Evolutionary conservation across 2,888 invertebrate genomes (phyloP).

Genomic region (Dryocosmus kuriphilus): DNA sequence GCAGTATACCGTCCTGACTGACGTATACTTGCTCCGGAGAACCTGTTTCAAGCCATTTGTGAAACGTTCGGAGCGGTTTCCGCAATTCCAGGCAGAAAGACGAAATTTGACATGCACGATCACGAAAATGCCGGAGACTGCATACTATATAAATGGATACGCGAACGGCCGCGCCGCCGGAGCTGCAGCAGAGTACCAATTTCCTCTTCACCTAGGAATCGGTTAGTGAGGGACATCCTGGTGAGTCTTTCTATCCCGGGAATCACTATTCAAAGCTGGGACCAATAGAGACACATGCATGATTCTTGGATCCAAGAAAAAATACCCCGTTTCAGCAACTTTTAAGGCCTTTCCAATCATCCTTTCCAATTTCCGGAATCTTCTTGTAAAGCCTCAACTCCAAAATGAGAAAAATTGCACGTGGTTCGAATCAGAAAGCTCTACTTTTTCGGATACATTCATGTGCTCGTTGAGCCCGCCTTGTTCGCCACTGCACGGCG

Average conservation of each 20-base stretch:
- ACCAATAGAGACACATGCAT: too few species aligned
- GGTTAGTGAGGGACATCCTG: slow-evolving; percentile 98
- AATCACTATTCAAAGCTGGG: too few species aligned
- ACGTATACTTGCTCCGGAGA: slow-evolving; percentile 36
- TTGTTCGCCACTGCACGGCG: not conserved
- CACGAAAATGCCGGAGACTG: slow-evolving; percentile 88
- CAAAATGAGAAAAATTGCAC: not conserved
- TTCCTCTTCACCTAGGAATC: slow-evolving; percentile 99
- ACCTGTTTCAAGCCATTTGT: slow-evolving; percentile 67
- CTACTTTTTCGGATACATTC: not conserved
- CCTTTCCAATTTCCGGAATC: not conserved
- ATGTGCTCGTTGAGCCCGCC: not conserved
- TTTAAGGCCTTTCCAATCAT: not conserved
- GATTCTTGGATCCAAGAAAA: not conserved
- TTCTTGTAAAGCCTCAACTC: not conserved
- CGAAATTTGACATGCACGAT: slow-evolving; percentile 23
- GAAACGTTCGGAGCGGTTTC: slow-evolving; percentile 73
- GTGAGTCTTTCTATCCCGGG: slow-evolving; percentile 78
- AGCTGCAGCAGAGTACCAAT: slow-evolving; percentile 91
- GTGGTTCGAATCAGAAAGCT: slow-evolving; percentile 18
- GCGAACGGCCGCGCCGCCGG: slow-evolving; percentile 87
- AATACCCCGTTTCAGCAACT: not conserved
- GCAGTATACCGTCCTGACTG: slow-evolving; percentile 24
- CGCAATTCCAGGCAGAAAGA: slow-evolving; percentile 33
- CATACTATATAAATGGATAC: slow-evolving; percentile 82